Evolutionary conservation across 2,888 invertebrate genomes (phyloP).

Genomic region (Sabatieria punctata): DNA sequence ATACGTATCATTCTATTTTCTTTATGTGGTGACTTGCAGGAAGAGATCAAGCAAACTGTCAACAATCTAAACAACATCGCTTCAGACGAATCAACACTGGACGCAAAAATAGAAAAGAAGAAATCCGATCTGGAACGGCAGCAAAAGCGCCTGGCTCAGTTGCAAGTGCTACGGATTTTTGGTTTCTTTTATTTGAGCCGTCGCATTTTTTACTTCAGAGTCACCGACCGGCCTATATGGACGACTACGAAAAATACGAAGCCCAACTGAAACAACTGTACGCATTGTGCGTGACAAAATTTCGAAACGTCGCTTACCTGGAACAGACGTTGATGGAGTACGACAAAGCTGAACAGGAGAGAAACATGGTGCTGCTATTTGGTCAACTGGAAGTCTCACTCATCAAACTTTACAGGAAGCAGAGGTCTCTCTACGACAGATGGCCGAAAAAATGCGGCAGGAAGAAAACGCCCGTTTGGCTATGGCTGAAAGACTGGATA

Average conservation of each 20-base stretch:
- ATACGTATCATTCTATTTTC: too few relatives aligned
- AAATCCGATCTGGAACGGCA: constrained; percentile 73
- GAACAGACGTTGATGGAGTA: constrained; percentile 67
- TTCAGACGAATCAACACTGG: constrained; percentile 68
- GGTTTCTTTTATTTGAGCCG: too few relatives aligned
- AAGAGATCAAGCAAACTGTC: constrained; percentile 51
- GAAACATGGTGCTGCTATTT: constrained; percentile 54
- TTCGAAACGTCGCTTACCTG: constrained; percentile 69
- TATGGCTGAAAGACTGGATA: too few relatives aligned
- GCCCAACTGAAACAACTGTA: constrained; percentile 63
- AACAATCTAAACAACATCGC: constrained; percentile 62
- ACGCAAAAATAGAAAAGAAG: constrained; percentile 76
- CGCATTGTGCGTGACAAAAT: constrained; percentile 66
- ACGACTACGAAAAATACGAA: constrained; percentile 78
- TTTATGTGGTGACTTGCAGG: too few relatives aligned
- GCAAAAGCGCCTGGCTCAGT: constrained; percentile 72
- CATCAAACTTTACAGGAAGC: constrained; percentile 31
- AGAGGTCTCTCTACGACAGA: constrained; percentile 41
- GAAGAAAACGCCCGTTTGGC: too few relatives aligned
- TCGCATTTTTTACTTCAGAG: constrained; percentile 13
- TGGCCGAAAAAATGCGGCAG: constrained; percentile 42
- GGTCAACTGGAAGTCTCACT: too few relatives aligned
- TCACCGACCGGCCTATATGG: constrained; percentile 71
- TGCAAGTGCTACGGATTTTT: constrained; percentile 57
- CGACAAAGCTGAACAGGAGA: constrained; percentile 57